These are phyloP conservation scores for Rhamnusium bicolor DNA, from an alignment of 2,888 invertebrate genomes.

Conservation along the genomic window DNA sequence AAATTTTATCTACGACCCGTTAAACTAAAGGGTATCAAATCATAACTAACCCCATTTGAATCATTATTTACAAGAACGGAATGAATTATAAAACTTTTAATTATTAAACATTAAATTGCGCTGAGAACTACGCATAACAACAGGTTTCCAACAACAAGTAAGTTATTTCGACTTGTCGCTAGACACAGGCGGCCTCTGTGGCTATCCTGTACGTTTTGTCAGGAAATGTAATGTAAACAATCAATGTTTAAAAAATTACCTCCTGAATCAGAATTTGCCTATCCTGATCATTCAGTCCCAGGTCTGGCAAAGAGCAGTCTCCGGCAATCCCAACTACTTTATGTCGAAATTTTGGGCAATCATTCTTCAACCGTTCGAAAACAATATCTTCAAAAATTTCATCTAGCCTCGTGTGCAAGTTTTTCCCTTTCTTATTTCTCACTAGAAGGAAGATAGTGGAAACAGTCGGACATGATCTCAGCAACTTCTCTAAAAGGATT, in stretches of 20 bases:
- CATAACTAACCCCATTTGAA: too few species aligned
- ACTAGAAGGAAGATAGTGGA: conserved; percentile 74
- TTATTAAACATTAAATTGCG: too few species aligned
- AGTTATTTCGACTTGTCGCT: too few species aligned
- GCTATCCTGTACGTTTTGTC: too few species aligned
- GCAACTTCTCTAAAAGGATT: conserved; percentile 76
- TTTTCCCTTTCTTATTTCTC: conserved; percentile 76
- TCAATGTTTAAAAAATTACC: conserved; percentile 61
- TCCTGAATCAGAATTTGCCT: conserved; percentile 72
- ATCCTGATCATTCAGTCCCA: conserved; percentile 76
- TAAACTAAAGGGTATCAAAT: too few species aligned
- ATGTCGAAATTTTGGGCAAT: conserved; percentile 77
- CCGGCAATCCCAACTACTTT: conserved; percentile 74
- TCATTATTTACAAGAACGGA: too few species aligned
- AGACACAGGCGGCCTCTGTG: too few species aligned
- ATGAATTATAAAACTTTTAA: too few species aligned
- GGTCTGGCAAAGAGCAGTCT: conserved; percentile 76
- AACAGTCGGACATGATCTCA: conserved; percentile 74
- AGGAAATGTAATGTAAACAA: too few species aligned
- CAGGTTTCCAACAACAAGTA: too few species aligned
- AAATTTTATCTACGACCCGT: too few species aligned
- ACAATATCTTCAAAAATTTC: conserved; percentile 80
- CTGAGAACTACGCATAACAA: too few species aligned
- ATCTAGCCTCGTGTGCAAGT: conserved; percentile 77
- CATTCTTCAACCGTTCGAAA: conserved; percentile 73